phyloP scores from a whole-genome alignment of 2,888 invertebrate species.

The Hymenopus coronatus region DNA sequence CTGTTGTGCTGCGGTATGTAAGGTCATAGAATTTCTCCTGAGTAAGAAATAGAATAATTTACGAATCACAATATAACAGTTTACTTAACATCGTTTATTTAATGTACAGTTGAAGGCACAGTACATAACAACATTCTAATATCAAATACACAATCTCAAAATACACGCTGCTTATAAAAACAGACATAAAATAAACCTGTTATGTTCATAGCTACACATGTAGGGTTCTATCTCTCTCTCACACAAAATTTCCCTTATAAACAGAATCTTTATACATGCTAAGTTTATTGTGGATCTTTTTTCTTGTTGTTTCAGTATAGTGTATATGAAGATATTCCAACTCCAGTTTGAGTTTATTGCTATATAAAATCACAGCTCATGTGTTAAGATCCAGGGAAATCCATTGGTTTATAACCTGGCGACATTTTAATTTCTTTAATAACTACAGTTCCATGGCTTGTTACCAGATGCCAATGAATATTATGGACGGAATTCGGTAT shows the following conservation, averaged over 20 bases:
- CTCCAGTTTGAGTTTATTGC: constrained; percentile 6
- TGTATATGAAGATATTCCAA: not conserved
- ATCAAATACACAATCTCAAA: constrained; percentile 13
- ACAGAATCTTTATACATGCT: not conserved
- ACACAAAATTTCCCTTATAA: not conserved
- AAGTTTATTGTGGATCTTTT: not conserved
- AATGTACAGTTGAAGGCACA: constrained; percentile 3
- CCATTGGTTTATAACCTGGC: not conserved
- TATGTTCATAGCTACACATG: not conserved
- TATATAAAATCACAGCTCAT: not conserved
- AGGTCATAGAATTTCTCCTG: too few species aligned
- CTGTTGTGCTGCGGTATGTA: too few species aligned
- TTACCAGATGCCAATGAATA: not conserved
- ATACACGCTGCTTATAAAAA: constrained; percentile 1
- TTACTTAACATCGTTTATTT: not conserved
- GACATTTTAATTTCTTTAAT: not conserved
- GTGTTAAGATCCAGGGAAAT: not conserved
- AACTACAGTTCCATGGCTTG: not conserved
- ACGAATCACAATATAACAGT: not conserved
- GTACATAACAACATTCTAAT: not conserved
- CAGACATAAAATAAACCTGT: not conserved
- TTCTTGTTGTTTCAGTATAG: not conserved
- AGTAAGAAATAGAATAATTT: too few species aligned
- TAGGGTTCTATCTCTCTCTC: not conserved
- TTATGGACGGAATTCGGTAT: not conserved